Conservation (phyloP, 2,113 vertebrate species). For the Gobio gobio region DNA sequence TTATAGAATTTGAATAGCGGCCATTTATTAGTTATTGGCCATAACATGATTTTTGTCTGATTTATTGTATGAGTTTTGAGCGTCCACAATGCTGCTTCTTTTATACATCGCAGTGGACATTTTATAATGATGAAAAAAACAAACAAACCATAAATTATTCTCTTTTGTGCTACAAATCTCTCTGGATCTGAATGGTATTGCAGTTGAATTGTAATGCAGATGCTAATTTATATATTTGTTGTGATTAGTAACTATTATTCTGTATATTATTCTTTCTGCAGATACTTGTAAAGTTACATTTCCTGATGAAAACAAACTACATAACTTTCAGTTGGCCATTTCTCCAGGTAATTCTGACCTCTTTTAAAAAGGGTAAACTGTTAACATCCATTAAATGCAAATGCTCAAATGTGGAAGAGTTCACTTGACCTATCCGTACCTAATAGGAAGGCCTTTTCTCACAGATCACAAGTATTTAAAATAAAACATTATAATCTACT, state of each 20-base stretch:
- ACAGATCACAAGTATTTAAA: not conserved
- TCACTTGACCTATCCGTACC: not conserved
- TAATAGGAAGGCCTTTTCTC: too few species aligned
- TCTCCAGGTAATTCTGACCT: slow-evolving; percentile 79
- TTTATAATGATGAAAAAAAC: not conserved
- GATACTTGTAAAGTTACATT: slow-evolving; percentile 87
- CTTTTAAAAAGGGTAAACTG: not conserved
- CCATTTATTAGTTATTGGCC: too few species aligned
- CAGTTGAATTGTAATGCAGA: not conserved
- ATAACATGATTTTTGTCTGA: too few species aligned
- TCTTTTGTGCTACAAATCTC: not conserved
- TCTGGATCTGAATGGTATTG: not conserved
- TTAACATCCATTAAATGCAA: not conserved
- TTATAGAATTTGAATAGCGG: too few species aligned
- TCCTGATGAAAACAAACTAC: slow-evolving; percentile 85
- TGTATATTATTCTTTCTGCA: slow-evolving; percentile 60
- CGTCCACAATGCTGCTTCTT: too few species aligned
- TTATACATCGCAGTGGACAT: not conserved
- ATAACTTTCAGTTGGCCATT: slow-evolving; percentile 84
- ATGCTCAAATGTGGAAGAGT: not conserved
- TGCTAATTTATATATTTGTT: not conserved
- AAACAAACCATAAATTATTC: not conserved
- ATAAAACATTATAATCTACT: not conserved
- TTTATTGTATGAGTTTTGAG: too few species aligned
- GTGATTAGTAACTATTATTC: not conserved